Evolutionary conservation across 2,113 vertebrate species (phyloP), one percentile per base, ranked within the genome.

Genomic region (Otocyon megalotis): DNA sequence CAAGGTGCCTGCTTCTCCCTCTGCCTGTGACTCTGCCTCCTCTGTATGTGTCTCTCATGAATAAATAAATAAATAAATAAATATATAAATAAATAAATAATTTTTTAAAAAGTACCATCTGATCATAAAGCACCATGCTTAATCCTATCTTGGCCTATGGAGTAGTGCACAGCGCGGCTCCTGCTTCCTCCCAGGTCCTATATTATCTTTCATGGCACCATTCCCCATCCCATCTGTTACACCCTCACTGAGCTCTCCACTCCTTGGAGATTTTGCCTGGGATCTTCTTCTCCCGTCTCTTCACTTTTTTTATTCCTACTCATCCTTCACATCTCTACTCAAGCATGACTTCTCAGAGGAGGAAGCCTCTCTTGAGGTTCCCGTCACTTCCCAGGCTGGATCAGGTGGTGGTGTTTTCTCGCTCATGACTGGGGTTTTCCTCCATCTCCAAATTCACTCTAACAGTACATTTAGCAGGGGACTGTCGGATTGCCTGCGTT

Each of bases 391-490:
- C 60, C 13, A 28, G 63, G 9, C 16, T 12, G 19, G 20, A 12
- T 16, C 71, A 76, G 32, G 69, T 20, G 4, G 22, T 5, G 22
- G 12, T 26, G 2, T 37, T 14, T 24, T 28, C 80, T 86, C 88
- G 54, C 48, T 56, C 60, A 0, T 10, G 2, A 35, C 37, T 16
- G 20, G 3, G 53, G 63, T 26, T 63, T 77, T 48, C n/a, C 43
- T 62, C 37, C n/a, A 37, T 56, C 43, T 71, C 37, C 35, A 48
- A 8, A 9, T 65, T 67, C 65, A 82, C 54, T 7, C 22, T 56
- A 14, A 28, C 2, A 5, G 58, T 4, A 37, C 56, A 20, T 54
- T 3, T 50, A 17, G 48, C 0, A 0, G 37, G 17, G 0, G 19
- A 37, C 0, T 17, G 24, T 20, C 12, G 24, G 22, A 54, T 17